Conservation (phyloP, 2,113 vertebrate genomes). For the Peromyscus polionotus region DNA sequence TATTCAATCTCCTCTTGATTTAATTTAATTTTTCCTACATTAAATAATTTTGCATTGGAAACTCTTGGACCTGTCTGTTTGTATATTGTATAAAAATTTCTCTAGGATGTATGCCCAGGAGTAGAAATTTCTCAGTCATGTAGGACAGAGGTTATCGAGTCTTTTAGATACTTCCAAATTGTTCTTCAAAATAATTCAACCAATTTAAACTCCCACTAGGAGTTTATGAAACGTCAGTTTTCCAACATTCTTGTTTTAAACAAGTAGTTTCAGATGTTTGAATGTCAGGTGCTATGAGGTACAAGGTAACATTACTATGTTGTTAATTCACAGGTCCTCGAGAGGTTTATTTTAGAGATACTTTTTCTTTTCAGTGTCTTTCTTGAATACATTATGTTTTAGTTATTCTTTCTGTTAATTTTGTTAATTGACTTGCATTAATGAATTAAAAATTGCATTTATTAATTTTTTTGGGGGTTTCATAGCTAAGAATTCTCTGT, state of each 20-base stretch:
- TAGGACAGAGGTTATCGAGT: conserved; percentile 31
- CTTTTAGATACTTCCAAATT: conserved; percentile 31
- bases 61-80: conserved; percentile 14
- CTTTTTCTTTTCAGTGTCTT: conserved; percentile 39
- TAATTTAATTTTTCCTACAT: conserved; percentile 21
- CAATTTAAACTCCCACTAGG: conserved; percentile 32
- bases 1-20: not conserved
- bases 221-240: conserved; percentile 34
- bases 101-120: not conserved
- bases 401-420: conserved; percentile 16
- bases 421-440: not conserved
- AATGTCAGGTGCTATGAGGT: not conserved
- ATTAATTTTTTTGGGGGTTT: conserved; percentile 32
- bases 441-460: not conserved
- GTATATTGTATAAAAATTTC: conserved; percentile 27
- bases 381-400: conserved; percentile 13
- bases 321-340: not conserved
- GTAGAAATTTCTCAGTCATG: conserved; percentile 43
- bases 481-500: not conserved
- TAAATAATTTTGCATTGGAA: conserved; percentile 20
- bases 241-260: not conserved
- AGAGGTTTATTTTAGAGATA: conserved; percentile 1
- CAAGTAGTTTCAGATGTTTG: conserved; percentile 40
- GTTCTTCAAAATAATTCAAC: conserved; percentile 59
- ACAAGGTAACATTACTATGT: not conserved